Evolutionary conservation across 2,113 vertebrate species (phyloP), one percentile per base, ranked within the genome.

Genomic region (Nibea albiflora): DNA sequence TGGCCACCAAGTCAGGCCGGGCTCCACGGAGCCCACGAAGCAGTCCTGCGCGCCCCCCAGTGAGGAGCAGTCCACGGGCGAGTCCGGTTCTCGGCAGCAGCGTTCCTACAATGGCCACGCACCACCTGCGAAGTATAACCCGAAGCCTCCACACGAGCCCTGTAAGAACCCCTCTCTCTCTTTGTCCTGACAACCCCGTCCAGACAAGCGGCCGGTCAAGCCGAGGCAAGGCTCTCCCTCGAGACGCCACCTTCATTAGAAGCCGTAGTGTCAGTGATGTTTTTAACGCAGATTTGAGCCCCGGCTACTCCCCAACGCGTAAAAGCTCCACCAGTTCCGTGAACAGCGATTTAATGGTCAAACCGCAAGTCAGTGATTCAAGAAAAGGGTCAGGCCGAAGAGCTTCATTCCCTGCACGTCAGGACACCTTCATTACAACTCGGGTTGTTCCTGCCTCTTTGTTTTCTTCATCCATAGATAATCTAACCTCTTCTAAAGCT

Each of bases 121-220:
- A 92, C 62, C 92, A 94, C 88, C 84, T 94, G 78, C 84, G 85
- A 71, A 80, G 88, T 50, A 68, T 94, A 14, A 92, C 91, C 24
- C 83, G 93, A 86, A 95, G 94, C 77, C 93, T 95, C 73, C 92
- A 95, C 91, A 93, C 93, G 1, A 95, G 94, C 83, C 94, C 94
- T 39, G 94, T 95, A 95, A 95, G 93, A 93, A 89, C 90, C 39
- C 49, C 78, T 78, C 81, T 88, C 81, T 85, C 81, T 86, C 87
- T 63, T 78, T 81, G 53, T 81, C 74, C 83, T n/a, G 84, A 76
- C 28, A 81, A 39, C 67, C 46, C 11, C 39, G 9, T 14, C 66
- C 84, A 54, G 56, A 78, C 71, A 5, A 56, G 31, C 81, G 52
- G 63, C 54, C 49, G 1, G 50, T 82, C 83, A 57, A 39, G 0